phyloP scores from a whole-genome alignment of 2,113 vertebrate genomes.

The Istiophorus platypterus region DNA sequence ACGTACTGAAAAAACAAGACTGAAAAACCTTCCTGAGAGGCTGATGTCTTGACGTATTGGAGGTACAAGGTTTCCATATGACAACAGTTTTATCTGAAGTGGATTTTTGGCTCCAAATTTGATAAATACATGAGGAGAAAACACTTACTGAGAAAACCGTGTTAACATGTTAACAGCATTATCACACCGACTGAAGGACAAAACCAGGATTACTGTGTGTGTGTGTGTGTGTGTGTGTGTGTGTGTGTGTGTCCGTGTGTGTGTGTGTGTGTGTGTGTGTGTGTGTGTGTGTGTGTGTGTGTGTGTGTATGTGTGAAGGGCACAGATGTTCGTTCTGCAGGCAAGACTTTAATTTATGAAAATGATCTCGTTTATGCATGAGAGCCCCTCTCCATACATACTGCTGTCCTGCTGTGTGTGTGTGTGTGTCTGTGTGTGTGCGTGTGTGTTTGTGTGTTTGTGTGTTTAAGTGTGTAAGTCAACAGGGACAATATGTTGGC shows the following conservation, averaged over 20 bases:
- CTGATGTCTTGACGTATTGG: not conserved
- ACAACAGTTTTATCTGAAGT: not conserved
- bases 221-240: slow-evolving; percentile 33
- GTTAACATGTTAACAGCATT: slow-evolving; percentile 59
- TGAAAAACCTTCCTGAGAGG: not conserved
- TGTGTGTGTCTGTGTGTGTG: slow-evolving; percentile 31
- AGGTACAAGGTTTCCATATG: not conserved
- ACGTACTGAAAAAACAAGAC: not conserved
- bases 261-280: slow-evolving; percentile 33
- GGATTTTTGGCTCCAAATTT: not conserved
- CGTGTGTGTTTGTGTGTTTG: slow-evolving; percentile 29
- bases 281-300: slow-evolving; percentile 40
- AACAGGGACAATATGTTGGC: slow-evolving; percentile 73
- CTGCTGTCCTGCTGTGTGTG: slow-evolving; percentile 49
- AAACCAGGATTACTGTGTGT: slow-evolving; percentile 45
- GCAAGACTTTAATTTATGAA: slow-evolving; percentile 80
- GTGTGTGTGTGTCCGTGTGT: slow-evolving; percentile 31
- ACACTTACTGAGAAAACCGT: slow-evolving; percentile 49
- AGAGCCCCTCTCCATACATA: slow-evolving; percentile 45
- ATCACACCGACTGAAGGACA: slow-evolving; percentile 58
- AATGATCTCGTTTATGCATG: slow-evolving; percentile 78
- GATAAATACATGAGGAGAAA: slow-evolving; percentile 23
- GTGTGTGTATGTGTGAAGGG: slow-evolving; percentile 47
- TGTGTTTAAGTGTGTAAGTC: slow-evolving; percentile 51
- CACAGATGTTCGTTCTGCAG: slow-evolving; percentile 79